Evolutionary conservation across 2,888 invertebrate genomes (phyloP).

Genomic region (Bellardia pandia): DNA sequence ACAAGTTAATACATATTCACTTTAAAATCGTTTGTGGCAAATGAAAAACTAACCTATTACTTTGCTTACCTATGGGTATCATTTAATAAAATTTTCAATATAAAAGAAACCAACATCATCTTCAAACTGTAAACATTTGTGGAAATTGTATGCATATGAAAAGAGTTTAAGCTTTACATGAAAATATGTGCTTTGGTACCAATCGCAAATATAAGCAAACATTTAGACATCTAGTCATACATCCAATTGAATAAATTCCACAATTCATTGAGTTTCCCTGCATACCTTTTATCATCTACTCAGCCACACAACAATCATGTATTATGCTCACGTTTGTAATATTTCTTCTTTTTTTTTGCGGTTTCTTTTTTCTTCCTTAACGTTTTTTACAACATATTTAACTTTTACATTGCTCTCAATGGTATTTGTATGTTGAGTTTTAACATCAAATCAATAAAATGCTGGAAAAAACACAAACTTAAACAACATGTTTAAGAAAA

Average conservation of each 20-base stretch:
- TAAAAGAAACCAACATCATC: not conserved
- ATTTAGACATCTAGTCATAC: conserved; percentile 26
- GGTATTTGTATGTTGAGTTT: conserved; percentile 38
- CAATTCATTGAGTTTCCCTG: not conserved
- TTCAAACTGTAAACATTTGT: conserved; percentile 12
- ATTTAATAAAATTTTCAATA: too few relatives aligned
- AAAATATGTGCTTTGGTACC: not conserved
- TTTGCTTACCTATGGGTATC: too few relatives aligned
- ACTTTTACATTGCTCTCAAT: conserved; percentile 30
- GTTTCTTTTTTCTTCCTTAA: not conserved
- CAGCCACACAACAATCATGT: conserved; percentile 3
- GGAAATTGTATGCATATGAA: not conserved
- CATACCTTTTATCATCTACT: not conserved
- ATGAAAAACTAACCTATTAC: too few relatives aligned
- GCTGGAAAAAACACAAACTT: not conserved
- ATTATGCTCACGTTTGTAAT: conserved; percentile 19
- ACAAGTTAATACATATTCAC: too few relatives aligned
- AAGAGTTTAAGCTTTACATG: not conserved
- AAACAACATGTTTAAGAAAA: not conserved
- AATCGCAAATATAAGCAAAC: not conserved
- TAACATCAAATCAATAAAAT: conserved; percentile 55
- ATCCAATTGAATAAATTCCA: conserved; percentile 47
- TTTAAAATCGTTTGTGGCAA: too few relatives aligned
- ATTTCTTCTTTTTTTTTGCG: not conserved
- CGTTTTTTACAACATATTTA: conserved; percentile 33